Evolutionary conservation across 2,113 vertebrate genomes (phyloP).

Genomic region (Polyodon spathula): DNA sequence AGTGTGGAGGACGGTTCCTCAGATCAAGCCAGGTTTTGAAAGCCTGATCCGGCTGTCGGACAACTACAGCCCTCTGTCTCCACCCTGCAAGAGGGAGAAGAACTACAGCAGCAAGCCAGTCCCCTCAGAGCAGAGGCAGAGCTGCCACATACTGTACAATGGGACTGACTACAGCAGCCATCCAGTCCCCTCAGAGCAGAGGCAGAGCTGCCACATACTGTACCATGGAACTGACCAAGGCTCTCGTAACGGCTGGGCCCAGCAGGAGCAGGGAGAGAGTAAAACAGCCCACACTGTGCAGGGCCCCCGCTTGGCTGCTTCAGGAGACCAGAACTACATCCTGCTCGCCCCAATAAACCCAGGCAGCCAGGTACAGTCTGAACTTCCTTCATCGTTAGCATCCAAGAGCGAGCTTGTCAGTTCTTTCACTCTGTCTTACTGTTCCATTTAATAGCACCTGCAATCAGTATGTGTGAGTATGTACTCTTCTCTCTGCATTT

Average conservation of each 20-base stretch:
- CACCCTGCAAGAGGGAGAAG: conserved; percentile 68
- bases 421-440: too few species aligned
- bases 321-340: conserved; percentile 86
- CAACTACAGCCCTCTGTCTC: conserved; percentile 66
- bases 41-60: conserved; percentile 72
- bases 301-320: conserved; percentile 61
- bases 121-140: conserved; percentile 65
- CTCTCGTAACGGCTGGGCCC: conserved; percentile 57
- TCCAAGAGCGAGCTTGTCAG: too few species aligned
- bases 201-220: conserved; percentile 61
- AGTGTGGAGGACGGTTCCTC: conserved; percentile 78
- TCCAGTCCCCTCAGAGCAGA: conserved; percentile 50
- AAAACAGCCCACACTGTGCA: conserved; percentile 52
- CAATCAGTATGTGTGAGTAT: too few species aligned
- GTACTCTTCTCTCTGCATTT: too few species aligned
- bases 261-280: conserved; percentile 63
- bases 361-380: conserved; percentile 76
- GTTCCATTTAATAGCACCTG: too few species aligned
- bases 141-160: conserved; percentile 68
- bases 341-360: conserved; percentile 81
- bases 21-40: conserved; percentile 65
- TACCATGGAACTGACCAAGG: conserved; percentile 32
- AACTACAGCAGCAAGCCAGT: conserved; percentile 46
- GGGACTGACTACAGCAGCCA: conserved; percentile 44
- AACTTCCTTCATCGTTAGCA: too few species aligned